Base-by-base conservation (phyloP, 1,140 invertebrate species). In the Thrips palmi region DNA sequence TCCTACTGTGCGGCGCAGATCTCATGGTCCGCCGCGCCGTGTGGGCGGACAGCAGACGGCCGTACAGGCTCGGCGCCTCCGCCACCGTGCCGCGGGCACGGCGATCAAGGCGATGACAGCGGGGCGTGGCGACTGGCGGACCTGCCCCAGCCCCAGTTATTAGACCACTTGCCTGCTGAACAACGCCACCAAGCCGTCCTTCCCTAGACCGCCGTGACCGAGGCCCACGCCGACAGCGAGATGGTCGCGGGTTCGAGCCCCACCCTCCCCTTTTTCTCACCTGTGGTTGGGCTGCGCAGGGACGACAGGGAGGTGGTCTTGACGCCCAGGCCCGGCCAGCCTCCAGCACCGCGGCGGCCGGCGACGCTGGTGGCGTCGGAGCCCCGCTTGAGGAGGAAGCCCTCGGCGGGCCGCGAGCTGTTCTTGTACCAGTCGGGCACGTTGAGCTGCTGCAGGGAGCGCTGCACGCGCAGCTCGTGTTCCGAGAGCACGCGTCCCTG, bases 371-470 rank as follows among this genome's bases (percentile, higher is more conserved):
- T 60, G 14, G 71, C 73, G 49, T 77, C 74, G 47, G 73, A 75
- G 49, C 74, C 62, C 42, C 74, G 64, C 53, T 78, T 56, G n/a
- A 54, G 42, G 15, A 54, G 34, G 44, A 60, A 61, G 15, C 56
- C 53, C 40, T 58, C 52, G 22, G 69, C 63, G n/a, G 73, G 70
- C 12, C 71, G 65, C 40, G 72, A 66, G 14, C 77, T 79, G 54
- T 83, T 82, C 58, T 82, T 86, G 64, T 84, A 88, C 89, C 89
- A 94, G 52, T 93, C 86, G 28, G 89, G 89, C 24, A 93, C 76
- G 60, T 89, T 87, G 37, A 94, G 71, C 48, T 85, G 82, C 56
- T 89, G 84, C 44, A 94, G 59, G 15, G 86, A 92, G 45, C 86
- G 74, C 55, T 89, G 83, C 35, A 94, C 81, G 37, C 89, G 70